Conservation (phyloP, 2,888 invertebrate genomes). For the Cryptus armator region DNA sequence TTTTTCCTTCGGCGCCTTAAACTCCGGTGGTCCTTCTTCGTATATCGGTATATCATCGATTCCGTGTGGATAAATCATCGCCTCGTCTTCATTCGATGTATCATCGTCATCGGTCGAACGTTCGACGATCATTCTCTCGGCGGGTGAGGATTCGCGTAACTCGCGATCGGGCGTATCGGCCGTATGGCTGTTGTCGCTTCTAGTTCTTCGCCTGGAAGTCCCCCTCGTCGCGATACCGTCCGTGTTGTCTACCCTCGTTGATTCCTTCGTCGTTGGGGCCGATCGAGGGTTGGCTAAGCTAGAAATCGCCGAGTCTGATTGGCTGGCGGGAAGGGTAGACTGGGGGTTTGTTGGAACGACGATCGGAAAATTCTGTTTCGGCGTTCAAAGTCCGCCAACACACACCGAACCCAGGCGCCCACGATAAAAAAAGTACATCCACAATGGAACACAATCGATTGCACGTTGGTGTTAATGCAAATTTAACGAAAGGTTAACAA, state of each 20-base stretch:
- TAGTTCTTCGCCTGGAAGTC: slow-evolving; percentile 57
- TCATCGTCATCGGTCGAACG: slow-evolving; percentile 66
- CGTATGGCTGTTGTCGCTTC: slow-evolving; percentile 48
- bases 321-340: slow-evolving; percentile 77
- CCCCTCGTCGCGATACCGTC: slow-evolving; percentile 43
- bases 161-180: slow-evolving; percentile 1
- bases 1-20: slow-evolving; percentile 70
- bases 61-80: slow-evolving; percentile 10
- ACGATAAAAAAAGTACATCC: background rate
- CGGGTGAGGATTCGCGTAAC: background rate
- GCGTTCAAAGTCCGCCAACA: slow-evolving; percentile 12
- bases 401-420: slow-evolving; percentile 2
- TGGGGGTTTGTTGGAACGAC: slow-evolving; percentile 72
- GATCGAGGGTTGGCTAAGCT: slow-evolving; percentile 80
- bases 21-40: slow-evolving; percentile 61
- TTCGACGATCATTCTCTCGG: slow-evolving; percentile 52
- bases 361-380: slow-evolving; percentile 77
- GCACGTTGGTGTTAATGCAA: background rate
- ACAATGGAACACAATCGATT: background rate
- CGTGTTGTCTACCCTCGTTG: slow-evolving; percentile 59
- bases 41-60: slow-evolving; percentile 26
- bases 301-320: slow-evolving; percentile 83
- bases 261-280: slow-evolving; percentile 56
- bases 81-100: slow-evolving; percentile 39
- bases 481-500: background rate